phyloP scores from a whole-genome alignment of 92 coral and sea anemone genomes.

The Parazoanthus atlanticus region DNA sequence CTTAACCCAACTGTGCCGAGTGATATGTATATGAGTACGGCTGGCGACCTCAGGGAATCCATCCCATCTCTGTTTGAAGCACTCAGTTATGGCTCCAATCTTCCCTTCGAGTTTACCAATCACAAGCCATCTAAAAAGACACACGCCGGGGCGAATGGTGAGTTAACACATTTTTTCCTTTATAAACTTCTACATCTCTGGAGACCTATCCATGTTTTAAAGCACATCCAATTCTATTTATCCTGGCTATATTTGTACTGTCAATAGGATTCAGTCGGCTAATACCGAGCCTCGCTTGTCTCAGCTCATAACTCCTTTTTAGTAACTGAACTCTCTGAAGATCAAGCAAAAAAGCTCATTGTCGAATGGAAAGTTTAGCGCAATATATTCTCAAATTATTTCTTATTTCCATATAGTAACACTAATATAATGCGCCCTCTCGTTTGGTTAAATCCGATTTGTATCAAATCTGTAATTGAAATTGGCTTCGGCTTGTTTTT shows the following conservation, averaged over 20 bases:
- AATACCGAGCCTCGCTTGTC: too few species aligned
- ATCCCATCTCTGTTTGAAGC: slow-evolving; percentile 77
- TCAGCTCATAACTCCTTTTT: too few species aligned
- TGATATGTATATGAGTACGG: slow-evolving; percentile 44
- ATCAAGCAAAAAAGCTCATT: too few species aligned
- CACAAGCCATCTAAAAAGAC: background rate
- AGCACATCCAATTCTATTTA: background rate
- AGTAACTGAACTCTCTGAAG: background rate
- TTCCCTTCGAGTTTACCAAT: slow-evolving; percentile 51
- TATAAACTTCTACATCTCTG: background rate
- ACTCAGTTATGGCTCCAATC: slow-evolving; percentile 57
- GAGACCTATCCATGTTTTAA: background rate
- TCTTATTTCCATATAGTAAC: too few species aligned
- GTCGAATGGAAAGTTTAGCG: background rate
- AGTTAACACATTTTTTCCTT: background rate
- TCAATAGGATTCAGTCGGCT: background rate
- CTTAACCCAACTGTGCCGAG: slow-evolving; percentile 26
- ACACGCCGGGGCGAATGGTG: background rate
- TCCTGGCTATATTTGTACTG: background rate
- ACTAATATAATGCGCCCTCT: too few species aligned
- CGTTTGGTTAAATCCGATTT: too few species aligned
- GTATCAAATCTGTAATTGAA: too few species aligned
- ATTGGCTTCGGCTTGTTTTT: too few species aligned
- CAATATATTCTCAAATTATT: background rate
- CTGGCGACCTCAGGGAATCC: slow-evolving; percentile 58